phyloP scores from a whole-genome alignment of 2,888 invertebrate genomes.

The Ceramica pisi region DNA sequence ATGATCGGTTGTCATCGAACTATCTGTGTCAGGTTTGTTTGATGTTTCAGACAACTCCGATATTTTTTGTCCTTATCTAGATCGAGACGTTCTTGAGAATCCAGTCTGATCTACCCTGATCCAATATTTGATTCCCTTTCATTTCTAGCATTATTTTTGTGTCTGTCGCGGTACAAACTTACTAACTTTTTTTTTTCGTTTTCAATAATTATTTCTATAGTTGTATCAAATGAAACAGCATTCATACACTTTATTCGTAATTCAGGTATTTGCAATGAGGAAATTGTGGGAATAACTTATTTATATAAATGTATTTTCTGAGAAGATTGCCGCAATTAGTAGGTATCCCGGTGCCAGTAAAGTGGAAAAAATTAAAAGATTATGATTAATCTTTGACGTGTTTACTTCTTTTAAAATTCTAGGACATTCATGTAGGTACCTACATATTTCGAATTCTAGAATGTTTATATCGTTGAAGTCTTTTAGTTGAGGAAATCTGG shows the following conservation, averaged over 20 bases:
- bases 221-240: slow-evolving; percentile 7
- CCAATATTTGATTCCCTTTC: background rate
- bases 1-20: slow-evolving; percentile 34
- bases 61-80: background rate
- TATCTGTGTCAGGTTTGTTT: slow-evolving; percentile 16
- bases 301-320: slow-evolving; percentile 16
- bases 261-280: slow-evolving; percentile 18
- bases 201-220: background rate
- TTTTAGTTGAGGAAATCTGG: background rate
- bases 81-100: background rate
- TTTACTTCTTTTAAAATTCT: too few relatives aligned
- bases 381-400: background rate
- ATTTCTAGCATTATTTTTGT: background rate
- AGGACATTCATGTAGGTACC: too few relatives aligned
- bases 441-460: background rate
- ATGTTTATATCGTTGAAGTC: background rate
- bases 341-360: slow-evolving; percentile 1
- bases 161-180: too few relatives aligned
- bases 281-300: slow-evolving; percentile 36
- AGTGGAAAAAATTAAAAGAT: slow-evolving; percentile 21
- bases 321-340: slow-evolving; percentile 30
- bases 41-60: background rate
- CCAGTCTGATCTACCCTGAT: background rate
- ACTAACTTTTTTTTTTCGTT: background rate
- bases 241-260: slow-evolving; percentile 21